phyloP scores from a whole-genome alignment of 2,797 vertebrate species.

The Loriculus beryllinus region DNA sequence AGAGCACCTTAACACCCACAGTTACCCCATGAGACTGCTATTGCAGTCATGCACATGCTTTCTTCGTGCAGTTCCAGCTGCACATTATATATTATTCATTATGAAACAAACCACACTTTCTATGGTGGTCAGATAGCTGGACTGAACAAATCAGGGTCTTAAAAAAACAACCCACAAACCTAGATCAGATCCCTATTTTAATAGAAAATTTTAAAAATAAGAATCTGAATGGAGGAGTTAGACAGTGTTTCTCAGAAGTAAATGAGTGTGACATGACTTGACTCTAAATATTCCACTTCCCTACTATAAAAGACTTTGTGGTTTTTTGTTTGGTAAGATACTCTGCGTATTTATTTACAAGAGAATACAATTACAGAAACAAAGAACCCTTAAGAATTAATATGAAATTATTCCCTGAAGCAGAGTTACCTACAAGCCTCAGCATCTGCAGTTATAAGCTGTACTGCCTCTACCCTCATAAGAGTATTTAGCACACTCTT shows the following conservation, averaged over 20 bases:
- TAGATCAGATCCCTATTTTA: neutral
- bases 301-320: neutral
- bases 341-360: neutral
- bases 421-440: neutral
- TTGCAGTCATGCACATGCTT: neutral
- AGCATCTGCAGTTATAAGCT: neutral
- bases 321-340: neutral
- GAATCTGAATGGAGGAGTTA: neutral
- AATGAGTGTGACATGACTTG: neutral
- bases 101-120: slow-evolving; percentile 27
- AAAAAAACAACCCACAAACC: neutral
- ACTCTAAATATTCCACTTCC: neutral
- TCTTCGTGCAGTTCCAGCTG: neutral
- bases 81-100: slow-evolving; percentile 6
- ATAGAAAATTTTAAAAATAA: neutral
- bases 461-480: neutral
- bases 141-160: neutral
- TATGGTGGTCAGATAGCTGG: neutral
- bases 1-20: neutral
- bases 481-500: neutral
- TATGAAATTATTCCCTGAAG: slow-evolving; percentile 14
- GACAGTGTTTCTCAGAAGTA: neutral
- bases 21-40: neutral
- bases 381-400: neutral
- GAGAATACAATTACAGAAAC: neutral